phyloP scores from a whole-genome alignment of 2,888 invertebrate species.

The Parasteatoda lunata region DNA sequence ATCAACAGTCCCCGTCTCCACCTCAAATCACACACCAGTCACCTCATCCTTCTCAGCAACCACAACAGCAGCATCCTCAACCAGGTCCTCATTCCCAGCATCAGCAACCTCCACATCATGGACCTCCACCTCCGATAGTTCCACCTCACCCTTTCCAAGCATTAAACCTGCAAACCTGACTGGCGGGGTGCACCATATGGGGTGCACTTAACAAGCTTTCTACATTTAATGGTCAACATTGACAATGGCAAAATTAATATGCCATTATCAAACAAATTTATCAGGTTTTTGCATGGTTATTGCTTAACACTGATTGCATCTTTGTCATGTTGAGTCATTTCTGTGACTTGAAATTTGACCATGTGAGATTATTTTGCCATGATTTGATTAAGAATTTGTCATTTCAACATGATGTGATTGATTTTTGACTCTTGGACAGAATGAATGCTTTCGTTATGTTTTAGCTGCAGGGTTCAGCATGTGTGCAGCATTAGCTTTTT shows the following conservation, averaged over 20 bases:
- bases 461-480: neutral
- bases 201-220: conserved; percentile 67
- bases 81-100: conserved; percentile 4
- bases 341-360: conserved; percentile 16
- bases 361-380: conserved; percentile 60
- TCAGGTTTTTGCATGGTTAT: conserved; percentile 23
- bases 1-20: conserved; percentile 60
- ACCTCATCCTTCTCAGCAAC: conserved; percentile 36
- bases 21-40: conserved; percentile 62
- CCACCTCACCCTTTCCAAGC: conserved; percentile 62
- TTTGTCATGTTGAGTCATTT: conserved; percentile 16
- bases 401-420: neutral
- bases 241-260: neutral
- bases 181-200: conserved; percentile 69
- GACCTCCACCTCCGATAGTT: conserved; percentile 51
- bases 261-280: neutral
- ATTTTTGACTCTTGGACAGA: neutral
- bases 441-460: neutral
- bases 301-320: neutral
- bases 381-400: neutral
- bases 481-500: neutral
- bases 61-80: conserved; percentile 31
- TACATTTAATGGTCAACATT: conserved; percentile 48
- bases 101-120: conserved; percentile 47
- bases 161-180: conserved; percentile 68